Base-by-base conservation (phyloP, 1,140 invertebrate genomes). In the Berghia stephanieae region DNA sequence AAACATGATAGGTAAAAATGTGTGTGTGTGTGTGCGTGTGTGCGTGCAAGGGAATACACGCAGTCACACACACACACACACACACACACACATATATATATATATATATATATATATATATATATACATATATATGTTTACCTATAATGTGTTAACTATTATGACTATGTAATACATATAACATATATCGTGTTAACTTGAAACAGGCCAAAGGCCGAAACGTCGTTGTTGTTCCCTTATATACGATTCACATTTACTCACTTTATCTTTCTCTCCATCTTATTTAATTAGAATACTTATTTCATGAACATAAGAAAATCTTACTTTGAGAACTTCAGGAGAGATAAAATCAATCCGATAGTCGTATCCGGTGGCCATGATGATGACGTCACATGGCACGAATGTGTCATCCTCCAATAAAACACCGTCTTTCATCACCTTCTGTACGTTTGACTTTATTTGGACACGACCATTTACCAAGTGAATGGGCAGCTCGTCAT, bases 401-500 rank as follows among this genome's bases (percentile, higher is more conserved):
- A 63, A 81, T 24, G 67, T 79, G 13, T 79, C 79, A 73, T 86
- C 84, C 43, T 79, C 78, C 77, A 90, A 90, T 31, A 82, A 73
- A 3, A 89, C 84, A n/a, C 81, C 55, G 44, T 71, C 8, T 18
- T 6, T 2, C 5, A 24, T 40, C 68, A 78, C 77, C 4, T 18
- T 18, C 13, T 2, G n/a, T 16, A 72, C 44, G 21, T 63, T 44
- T 40, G 68, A 40, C 49, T 21, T 60, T 8, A 57, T 43, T 24
- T 40, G 66, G 2, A 77, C 66, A 13, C 68, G 44, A 18, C 75
- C 92, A 36, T 82, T 88, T 75, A 90, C 85, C 16, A 92, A 87
- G 21, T 91, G 86, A 78, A 91, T 90, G 2, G 91, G 89, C 3
- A 92, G 81, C 27, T 91, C 90, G 80, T 92, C 91, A 80, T 92